Evolutionary conservation across 2,113 vertebrate genomes (phyloP).

Genomic region (Strix uralensis): DNA sequence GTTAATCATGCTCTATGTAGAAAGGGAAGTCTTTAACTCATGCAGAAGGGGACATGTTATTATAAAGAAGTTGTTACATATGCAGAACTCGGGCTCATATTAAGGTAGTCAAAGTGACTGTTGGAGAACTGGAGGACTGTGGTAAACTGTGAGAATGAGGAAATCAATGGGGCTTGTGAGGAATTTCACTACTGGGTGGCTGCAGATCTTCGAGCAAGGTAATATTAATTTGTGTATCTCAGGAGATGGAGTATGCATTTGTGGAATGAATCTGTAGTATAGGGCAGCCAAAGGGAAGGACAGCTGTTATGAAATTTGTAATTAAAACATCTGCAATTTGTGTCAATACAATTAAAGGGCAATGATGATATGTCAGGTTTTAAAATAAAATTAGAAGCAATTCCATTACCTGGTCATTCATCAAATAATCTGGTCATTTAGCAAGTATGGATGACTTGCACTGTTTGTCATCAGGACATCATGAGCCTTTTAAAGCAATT

Average conservation of each 20-base stretch:
- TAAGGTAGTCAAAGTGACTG: neutral
- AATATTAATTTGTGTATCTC: neutral
- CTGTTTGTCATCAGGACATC: neutral
- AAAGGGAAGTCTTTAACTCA: neutral
- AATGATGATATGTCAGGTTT: neutral
- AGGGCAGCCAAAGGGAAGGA: neutral
- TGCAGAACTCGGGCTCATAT: neutral
- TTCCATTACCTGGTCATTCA: neutral
- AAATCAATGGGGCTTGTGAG: neutral
- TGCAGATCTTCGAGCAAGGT: neutral
- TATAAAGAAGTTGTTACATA: neutral
- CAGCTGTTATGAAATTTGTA: neutral
- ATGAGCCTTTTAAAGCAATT: neutral
- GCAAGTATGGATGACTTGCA: neutral
- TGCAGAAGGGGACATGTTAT: neutral
- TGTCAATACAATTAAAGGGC: conserved; percentile 32
- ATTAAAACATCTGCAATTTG: conserved; percentile 1
- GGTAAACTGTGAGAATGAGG: neutral
- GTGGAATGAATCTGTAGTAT: neutral
- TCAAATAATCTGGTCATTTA: neutral
- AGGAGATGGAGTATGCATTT: neutral
- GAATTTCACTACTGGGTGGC: neutral
- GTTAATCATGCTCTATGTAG: neutral
- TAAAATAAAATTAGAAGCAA: neutral
- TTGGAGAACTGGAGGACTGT: neutral